Evolutionary conservation across 2,797 vertebrate genomes (phyloP).

Genomic region (Sebastes oblongus): DNA sequence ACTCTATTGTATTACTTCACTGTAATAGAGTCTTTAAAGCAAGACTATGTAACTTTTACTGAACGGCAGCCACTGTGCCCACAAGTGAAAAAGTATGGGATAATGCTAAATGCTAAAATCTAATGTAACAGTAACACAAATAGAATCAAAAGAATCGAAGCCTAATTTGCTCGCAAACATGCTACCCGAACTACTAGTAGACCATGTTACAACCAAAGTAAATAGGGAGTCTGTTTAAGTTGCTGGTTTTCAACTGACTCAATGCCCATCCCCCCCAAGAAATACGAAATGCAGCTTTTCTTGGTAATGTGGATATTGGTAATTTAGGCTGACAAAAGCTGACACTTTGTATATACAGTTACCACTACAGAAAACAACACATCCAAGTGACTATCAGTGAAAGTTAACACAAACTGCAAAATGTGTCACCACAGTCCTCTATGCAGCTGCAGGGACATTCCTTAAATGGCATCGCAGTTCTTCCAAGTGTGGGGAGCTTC

Average conservation of each 20-base stretch:
- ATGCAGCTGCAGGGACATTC: slow-evolving; percentile 54
- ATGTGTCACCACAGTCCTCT: slow-evolving; percentile 1
- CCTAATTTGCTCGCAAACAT: background rate
- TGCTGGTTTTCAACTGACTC: background rate
- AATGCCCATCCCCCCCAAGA: background rate
- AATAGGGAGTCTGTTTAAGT: background rate
- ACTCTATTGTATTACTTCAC: background rate
- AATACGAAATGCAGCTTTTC: background rate
- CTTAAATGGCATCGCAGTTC: slow-evolving; percentile 59
- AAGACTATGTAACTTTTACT: background rate
- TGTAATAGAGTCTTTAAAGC: background rate
- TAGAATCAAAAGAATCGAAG: background rate
- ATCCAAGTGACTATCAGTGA: background rate
- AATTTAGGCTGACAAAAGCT: background rate
- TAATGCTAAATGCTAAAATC: background rate
- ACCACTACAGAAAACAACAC: background rate
- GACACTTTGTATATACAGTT: background rate
- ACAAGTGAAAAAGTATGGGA: background rate
- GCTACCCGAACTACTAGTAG: background rate
- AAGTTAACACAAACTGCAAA: slow-evolving; percentile 3
- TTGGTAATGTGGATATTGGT: background rate
- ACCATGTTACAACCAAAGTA: background rate
- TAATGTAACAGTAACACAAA: background rate
- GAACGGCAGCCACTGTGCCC: background rate
- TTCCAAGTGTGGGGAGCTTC: slow-evolving; percentile 15